Evolutionary conservation across 2,888 invertebrate genomes (phyloP).

Genomic region (Psylliodes chrysocephalus): DNA sequence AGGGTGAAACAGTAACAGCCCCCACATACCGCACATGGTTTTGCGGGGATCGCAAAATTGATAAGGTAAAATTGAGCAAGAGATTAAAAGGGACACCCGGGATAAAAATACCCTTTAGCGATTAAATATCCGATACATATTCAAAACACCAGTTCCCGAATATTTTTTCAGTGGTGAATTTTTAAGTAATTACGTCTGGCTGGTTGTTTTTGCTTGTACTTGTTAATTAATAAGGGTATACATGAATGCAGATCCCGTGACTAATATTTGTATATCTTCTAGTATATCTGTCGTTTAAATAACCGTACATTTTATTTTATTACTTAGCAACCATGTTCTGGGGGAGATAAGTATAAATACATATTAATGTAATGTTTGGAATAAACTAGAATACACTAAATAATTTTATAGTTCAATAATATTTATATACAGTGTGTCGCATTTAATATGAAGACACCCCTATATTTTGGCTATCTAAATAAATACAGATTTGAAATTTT

Average conservation of each 20-base stretch:
- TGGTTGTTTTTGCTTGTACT: not conserved
- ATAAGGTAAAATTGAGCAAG: slow-evolving; percentile 4
- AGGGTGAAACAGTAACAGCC: slow-evolving; percentile 6
- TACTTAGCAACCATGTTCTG: too few relatives aligned
- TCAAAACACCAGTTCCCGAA: not conserved
- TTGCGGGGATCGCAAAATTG: slow-evolving; percentile 9
- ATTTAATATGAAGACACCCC: too few relatives aligned
- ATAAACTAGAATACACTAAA: too few relatives aligned
- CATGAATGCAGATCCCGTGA: not conserved
- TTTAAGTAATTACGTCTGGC: slow-evolving; percentile 5
- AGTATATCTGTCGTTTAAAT: not conserved
- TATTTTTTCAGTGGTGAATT: slow-evolving; percentile 3
- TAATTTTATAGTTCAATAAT: too few relatives aligned
- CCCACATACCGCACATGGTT: slow-evolving; percentile 1
- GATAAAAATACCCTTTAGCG: slow-evolving; percentile 7
- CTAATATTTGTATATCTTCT: slow-evolving; percentile 3
- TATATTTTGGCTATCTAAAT: too few relatives aligned
- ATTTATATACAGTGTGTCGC: too few relatives aligned
- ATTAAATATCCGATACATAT: slow-evolving; percentile 14
- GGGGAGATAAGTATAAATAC: too few relatives aligned
- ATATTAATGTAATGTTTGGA: too few relatives aligned
- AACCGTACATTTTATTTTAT: too few relatives aligned
- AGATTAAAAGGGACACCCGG: slow-evolving; percentile 15
- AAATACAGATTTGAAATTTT: too few relatives aligned
- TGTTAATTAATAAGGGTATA: slow-evolving; percentile 16